Base-by-base conservation (phyloP, 2,888 invertebrate genomes). In the Polyommatus icarus region DNA sequence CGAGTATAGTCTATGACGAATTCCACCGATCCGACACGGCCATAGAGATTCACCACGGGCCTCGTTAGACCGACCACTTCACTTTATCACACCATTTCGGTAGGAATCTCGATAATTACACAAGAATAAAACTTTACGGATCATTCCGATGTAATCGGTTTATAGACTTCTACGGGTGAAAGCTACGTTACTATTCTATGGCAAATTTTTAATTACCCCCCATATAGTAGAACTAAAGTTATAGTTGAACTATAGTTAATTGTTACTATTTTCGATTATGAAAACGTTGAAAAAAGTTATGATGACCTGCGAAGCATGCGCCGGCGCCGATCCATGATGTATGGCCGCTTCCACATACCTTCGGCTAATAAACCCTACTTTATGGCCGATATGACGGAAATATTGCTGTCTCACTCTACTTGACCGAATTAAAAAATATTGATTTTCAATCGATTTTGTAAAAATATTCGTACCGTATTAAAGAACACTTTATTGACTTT, bases 1-100 rank as follows among this genome's bases (percentile, higher is more conserved):
- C 82, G 85, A 85, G 86, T 87, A 84, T 84, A 80, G 81, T 76
- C 87, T 88, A 87, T 87, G 85, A 85, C 90, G 83, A 92, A 92
- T 90, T 84, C 82, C 76, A 80, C 79, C 80, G 84, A 92, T 93
- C 88, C 83, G 89, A 86, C 85, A 84, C 88, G 88, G 87, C 90
- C 87, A 88, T 92, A 88, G 87, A 80, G 84, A 91, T 93, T 90
- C 79, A 88, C 82, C 83, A 84, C 90, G 91, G 86, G 85, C 85
- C 87, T 91, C 89, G 84, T 87, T 88, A 85, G 88, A 90, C 90
- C 90, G 89, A 90, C 86, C 91, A 89, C 91, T 92, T 91, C 92
- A 92, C 82, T 92, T 92, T 89, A 92, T 89, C 89, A 91, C 90
- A 90, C 91, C 87, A 91, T 88, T 91, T 88, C 91, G 86, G 91